These are phyloP conservation scores for Scolanthus callimorphus DNA, from an alignment of 92 coral and sea anemone genomes.

Conservation along the genomic window DNA sequence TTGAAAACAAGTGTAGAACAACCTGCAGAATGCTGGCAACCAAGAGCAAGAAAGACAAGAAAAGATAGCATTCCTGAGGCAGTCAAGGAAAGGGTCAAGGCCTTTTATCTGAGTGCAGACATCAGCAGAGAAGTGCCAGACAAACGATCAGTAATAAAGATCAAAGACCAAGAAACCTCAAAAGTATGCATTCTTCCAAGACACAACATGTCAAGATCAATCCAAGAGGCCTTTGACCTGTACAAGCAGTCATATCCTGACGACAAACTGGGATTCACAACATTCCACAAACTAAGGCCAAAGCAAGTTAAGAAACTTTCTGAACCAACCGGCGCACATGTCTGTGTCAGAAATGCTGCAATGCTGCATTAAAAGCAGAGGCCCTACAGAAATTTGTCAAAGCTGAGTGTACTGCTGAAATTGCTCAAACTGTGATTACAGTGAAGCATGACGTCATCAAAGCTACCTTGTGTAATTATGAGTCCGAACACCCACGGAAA, in stretches of 20 bases:
- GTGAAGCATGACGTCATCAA: slow-evolving; percentile 14
- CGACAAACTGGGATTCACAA: too few species aligned
- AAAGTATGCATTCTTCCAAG: too few species aligned
- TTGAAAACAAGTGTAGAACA: too few species aligned
- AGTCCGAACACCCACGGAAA: slow-evolving; percentile 8
- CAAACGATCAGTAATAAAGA: too few species aligned
- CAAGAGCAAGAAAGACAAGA: too few species aligned
- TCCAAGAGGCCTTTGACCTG: slow-evolving; percentile 4
- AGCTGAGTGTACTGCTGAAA: slow-evolving; percentile 12
- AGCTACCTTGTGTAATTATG: slow-evolving; percentile 14
- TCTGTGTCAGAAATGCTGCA: slow-evolving; percentile 22
- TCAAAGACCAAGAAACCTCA: too few species aligned
- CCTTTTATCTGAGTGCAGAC: too few species aligned
- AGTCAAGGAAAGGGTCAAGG: too few species aligned
- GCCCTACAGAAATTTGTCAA: slow-evolving; percentile 13
- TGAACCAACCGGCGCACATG: slow-evolving; percentile 21
- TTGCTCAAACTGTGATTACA: slow-evolving; percentile 22
- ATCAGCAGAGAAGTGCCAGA: too few species aligned
- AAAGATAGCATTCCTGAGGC: too few species aligned
- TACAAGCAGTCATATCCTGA: background rate
- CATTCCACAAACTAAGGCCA: background rate
- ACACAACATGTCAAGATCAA: background rate
- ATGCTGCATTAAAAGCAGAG: slow-evolving; percentile 12
- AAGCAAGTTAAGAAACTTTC: slow-evolving; percentile 8
- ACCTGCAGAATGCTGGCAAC: too few species aligned